Evolutionary conservation across 2,888 invertebrate species (phyloP).

Genomic region (Nycteola revayana): DNA sequence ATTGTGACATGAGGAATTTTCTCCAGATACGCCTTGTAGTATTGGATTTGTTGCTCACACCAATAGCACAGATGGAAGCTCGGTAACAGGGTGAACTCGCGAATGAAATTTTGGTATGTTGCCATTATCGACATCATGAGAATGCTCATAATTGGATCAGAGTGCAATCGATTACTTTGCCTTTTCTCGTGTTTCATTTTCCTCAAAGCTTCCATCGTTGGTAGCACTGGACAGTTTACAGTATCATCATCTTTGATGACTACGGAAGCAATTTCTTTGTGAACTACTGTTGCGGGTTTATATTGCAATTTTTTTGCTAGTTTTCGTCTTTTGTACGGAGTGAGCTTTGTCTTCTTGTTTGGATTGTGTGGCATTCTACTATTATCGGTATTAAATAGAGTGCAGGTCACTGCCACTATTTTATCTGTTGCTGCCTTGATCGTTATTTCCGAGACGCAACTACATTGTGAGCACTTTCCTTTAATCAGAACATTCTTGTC

Average conservation of each 20-base stretch:
- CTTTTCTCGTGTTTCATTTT: constrained; percentile 2
- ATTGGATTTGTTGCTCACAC: constrained; percentile 1
- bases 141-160: constrained; percentile 1
- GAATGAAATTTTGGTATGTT: constrained; percentile 1
- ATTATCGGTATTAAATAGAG: constrained; percentile 9
- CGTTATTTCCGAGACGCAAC: constrained; percentile 7
- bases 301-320: constrained; percentile 11
- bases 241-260: constrained; percentile 2
- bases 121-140: constrained; percentile 1
- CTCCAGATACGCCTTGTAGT: not conserved
- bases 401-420: constrained; percentile 8
- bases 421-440: constrained; percentile 8
- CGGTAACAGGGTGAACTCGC: not conserved
- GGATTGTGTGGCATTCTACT: constrained; percentile 10
- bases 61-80: constrained; percentile 1
- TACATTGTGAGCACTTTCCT: constrained; percentile 13
- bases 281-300: constrained; percentile 8
- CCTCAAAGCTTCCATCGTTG: not conserved
- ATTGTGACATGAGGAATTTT: constrained; percentile 1
- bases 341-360: constrained; percentile 8
- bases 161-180: constrained; percentile 1
- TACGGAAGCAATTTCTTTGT: constrained; percentile 11
- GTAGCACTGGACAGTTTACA: not conserved
- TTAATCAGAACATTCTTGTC: constrained; percentile 8
- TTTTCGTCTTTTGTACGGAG: constrained; percentile 12